phyloP scores from a whole-genome alignment of 2,113 vertebrate genomes.

The Galeopterus variegatus region DNA sequence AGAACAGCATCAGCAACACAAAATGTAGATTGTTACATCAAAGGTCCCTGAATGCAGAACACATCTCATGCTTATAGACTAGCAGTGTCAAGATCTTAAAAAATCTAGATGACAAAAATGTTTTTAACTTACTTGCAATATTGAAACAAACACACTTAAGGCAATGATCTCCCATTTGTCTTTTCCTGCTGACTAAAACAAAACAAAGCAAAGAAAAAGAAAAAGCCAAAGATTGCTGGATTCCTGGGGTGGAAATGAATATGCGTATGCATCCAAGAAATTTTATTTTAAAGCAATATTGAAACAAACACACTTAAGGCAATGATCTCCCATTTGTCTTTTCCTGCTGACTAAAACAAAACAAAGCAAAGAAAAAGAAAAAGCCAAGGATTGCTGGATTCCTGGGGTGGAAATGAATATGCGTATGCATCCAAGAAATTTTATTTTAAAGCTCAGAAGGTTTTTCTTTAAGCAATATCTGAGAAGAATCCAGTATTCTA shows the following conservation, averaged over 20 bases:
- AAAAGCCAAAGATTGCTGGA: not conserved
- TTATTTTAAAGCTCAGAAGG: constrained; percentile 42
- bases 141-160: constrained; percentile 58
- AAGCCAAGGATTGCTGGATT: not conserved
- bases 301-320: constrained; percentile 51
- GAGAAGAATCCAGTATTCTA: constrained; percentile 17
- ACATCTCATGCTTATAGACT: not conserved
- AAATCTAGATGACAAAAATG: constrained; percentile 29
- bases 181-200: constrained; percentile 42
- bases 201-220: not conserved
- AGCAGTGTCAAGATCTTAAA: constrained; percentile 22
- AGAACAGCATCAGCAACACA: not conserved
- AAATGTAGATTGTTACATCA: not conserved
- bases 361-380: not conserved
- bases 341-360: constrained; percentile 36
- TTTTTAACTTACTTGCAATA: constrained; percentile 52
- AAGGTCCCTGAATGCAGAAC: not conserved
- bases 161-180: not conserved
- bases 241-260: not conserved
- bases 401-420: not conserved
- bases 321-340: not conserved
- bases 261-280: not conserved
- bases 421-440: not conserved
- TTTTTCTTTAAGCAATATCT: constrained; percentile 32
- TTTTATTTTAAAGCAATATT: too few relatives aligned